A percentile compares a stretch with the other conserved stretches of the same genome.
Evolutionary conservation across 1,140 invertebrate genomes (phyloP).

Genomic region (Bombus confusus): DNA sequence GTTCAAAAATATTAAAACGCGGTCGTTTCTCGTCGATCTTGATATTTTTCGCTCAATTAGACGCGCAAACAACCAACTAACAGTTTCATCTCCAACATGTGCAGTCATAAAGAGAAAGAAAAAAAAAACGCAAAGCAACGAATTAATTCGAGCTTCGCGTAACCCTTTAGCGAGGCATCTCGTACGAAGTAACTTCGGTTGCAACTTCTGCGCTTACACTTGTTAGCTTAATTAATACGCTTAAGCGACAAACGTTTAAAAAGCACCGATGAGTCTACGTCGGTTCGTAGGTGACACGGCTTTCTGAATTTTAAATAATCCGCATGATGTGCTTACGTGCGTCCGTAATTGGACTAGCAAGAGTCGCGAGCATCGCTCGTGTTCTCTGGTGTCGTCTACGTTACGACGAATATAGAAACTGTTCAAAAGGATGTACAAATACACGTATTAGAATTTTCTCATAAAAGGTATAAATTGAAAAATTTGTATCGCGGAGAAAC

Average conservation of each 20-base stretch:
- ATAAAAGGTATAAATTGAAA: too few species aligned
- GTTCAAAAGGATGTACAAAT: accelerated
- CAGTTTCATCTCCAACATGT: neutral
- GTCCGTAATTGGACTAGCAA: neutral
- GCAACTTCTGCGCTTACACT: neutral
- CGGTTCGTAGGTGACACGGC: neutral
- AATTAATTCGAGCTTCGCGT: neutral
- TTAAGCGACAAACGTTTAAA: neutral
- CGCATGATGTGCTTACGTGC: too few species aligned
- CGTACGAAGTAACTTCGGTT: neutral
- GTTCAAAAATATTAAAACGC: neutral
- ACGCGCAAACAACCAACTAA: neutral
- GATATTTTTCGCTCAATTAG: neutral
- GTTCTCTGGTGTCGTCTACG: too few species aligned
- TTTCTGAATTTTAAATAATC: neutral
- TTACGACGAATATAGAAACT: too few species aligned
- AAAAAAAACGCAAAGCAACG: neutral
- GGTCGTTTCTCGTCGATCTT: neutral
- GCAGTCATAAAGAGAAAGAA: neutral
- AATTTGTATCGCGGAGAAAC: too few species aligned
- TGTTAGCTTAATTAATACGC: neutral
- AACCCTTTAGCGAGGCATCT: too few species aligned
- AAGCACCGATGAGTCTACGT: neutral
- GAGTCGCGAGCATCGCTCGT: too few species aligned
- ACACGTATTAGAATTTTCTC: too few species aligned